These are phyloP conservation scores for Andinoacara biseriatus DNA, from an alignment of 2,113 vertebrate species.

Conservation along the genomic window DNA sequence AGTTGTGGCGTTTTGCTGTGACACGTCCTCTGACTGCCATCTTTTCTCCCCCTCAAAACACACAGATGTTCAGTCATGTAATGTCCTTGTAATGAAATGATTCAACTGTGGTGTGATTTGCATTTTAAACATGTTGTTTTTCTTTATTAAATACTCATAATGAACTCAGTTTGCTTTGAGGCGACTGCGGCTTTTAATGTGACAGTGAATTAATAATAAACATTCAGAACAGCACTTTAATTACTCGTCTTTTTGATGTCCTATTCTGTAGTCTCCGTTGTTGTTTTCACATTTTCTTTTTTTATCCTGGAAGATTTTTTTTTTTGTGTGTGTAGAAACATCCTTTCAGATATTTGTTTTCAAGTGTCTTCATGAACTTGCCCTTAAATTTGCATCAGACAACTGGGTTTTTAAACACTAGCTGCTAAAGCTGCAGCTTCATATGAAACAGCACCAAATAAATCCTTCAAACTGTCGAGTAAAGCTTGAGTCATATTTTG, in stretches of 20 bases:
- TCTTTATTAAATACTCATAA: constrained; percentile 14
- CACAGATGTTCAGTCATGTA: constrained; percentile 25
- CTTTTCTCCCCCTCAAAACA: neutral
- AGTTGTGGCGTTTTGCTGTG: constrained; percentile 5
- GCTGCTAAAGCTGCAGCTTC: neutral
- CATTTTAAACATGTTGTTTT: constrained; percentile 26
- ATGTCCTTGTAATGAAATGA: neutral
- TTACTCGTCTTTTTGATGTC: neutral
- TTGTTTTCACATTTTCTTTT: constrained; percentile 14
- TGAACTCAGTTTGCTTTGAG: constrained; percentile 11
- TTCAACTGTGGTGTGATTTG: neutral
- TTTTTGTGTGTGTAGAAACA: neutral
- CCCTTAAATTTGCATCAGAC: neutral
- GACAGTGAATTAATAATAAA: neutral
- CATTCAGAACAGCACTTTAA: neutral
- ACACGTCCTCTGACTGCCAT: constrained; percentile 14
- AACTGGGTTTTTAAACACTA: neutral
- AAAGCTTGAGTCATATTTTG: neutral
- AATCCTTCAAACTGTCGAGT: no score
- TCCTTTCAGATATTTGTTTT: neutral
- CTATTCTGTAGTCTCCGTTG: neutral
- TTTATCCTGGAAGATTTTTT: neutral
- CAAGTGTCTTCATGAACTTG: neutral
- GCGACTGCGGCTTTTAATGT: constrained; percentile 11
- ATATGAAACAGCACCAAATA: neutral